Evolutionary conservation across 1,140 invertebrate genomes (phyloP).

Genomic region (Protaetia brevitarsis): DNA sequence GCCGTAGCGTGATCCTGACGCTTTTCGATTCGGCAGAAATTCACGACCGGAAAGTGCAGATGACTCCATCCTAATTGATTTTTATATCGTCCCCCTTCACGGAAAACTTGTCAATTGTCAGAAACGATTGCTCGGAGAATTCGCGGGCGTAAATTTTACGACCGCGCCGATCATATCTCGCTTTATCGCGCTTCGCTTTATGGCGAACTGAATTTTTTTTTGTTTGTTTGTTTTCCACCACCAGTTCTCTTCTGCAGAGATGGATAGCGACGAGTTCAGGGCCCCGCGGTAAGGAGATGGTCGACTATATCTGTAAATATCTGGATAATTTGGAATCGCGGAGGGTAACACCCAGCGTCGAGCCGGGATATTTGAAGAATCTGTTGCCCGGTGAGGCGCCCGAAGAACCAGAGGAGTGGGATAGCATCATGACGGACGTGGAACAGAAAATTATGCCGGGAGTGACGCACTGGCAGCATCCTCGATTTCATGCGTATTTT

Average conservation of each 20-base stretch:
- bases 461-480: conserved; percentile 99
- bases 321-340: conserved; percentile 79
- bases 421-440: conserved; percentile 90
- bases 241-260: too few relatives aligned
- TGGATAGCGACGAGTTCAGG: conserved; percentile 90
- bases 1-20: not conserved
- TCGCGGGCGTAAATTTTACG: not conserved
- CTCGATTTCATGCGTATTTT: conserved; percentile 98
- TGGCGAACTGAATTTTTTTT: too few relatives aligned
- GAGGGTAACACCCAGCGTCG: conserved; percentile 85
- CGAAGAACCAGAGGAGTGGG: conserved; percentile 82
- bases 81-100: conserved; percentile 17
- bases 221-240: too few relatives aligned
- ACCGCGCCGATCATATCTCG: not conserved
- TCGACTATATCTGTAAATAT: conserved; percentile 97
- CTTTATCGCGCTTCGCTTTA: too few relatives aligned
- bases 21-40: conserved; percentile 1
- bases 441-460: conserved; percentile 96
- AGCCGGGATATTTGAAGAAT: conserved; percentile 85
- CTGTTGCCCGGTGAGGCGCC: conserved; percentile 84
- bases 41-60: not conserved
- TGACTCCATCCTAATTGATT: conserved; percentile 25
- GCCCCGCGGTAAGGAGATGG: conserved; percentile 90
- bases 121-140: conserved; percentile 5
- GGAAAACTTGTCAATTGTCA: not conserved